A percentile compares a stretch with the other conserved stretches of the same genome.
These are phyloP conservation scores for Hyperoodon ampullatus DNA, from an alignment of 2,113 vertebrate genomes.

Conservation along the genomic window DNA sequence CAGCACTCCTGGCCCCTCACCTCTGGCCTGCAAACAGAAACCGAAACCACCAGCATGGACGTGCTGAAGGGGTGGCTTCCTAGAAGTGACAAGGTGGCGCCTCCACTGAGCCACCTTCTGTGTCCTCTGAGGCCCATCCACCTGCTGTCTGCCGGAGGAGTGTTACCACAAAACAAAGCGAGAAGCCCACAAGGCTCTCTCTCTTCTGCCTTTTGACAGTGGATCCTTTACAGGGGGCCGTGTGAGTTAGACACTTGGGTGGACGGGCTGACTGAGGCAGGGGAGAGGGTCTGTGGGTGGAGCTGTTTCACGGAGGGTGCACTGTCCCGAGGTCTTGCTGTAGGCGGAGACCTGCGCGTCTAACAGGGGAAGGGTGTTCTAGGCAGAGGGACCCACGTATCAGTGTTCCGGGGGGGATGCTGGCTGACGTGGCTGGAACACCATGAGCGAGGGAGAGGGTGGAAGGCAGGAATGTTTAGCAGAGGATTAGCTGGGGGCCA, in stretches of 20 bases:
- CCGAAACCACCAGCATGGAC: not conserved
- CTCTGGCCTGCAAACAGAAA: not conserved
- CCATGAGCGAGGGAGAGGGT: rapidly evolving
- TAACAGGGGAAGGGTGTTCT: not conserved
- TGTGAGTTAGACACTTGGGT: not conserved
- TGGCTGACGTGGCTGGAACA: not conserved
- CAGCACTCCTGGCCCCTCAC: not conserved
- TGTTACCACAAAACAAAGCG: not conserved
- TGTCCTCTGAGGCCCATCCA: not conserved
- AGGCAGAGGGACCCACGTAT: not conserved
- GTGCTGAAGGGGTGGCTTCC: conserved; percentile 20
- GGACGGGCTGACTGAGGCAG: rapidly evolving
- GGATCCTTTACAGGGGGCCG: not conserved
- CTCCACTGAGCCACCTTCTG: conserved; percentile 38
- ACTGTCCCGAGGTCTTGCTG: not conserved
- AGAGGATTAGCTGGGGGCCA: not conserved
- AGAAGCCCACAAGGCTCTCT: not conserved
- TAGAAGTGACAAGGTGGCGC: not conserved
- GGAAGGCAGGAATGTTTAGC: not conserved
- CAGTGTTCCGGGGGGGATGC: not conserved
- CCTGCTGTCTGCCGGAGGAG: not conserved
- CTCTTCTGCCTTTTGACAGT: not conserved
- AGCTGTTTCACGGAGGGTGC: not conserved
- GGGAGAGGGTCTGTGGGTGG: no score
- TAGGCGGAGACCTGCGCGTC: not conserved